Percentiles rank a stretch among this genome's conserved stretches.
Evolutionary conservation across 2,113 vertebrate genomes (phyloP).

Genomic region (Passer domesticus): DNA sequence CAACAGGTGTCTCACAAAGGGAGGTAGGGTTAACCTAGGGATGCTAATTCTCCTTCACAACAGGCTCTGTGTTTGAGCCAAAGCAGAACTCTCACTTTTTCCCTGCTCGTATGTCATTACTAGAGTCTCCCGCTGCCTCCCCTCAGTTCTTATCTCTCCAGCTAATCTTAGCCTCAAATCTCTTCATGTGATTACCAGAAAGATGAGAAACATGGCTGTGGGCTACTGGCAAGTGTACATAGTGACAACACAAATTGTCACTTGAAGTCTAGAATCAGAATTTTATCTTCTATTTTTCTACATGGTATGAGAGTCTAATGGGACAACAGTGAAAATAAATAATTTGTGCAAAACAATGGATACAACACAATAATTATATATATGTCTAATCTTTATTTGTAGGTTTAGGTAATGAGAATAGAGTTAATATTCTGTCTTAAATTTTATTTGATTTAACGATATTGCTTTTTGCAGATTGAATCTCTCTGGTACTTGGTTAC

Average conservation of each 20-base stretch:
- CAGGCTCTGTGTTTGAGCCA: conserved; percentile 13
- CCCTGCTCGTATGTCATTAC: background rate
- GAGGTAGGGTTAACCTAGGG: conserved; percentile 27
- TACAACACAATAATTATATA: background rate
- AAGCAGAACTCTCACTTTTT: conserved; percentile 34
- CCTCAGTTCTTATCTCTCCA: conserved; percentile 6
- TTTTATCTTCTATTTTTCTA: background rate
- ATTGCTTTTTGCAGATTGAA: background rate
- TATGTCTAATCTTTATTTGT: background rate
- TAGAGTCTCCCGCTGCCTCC: conserved; percentile 29
- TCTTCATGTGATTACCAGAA: conserved; percentile 44
- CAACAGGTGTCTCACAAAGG: conserved; percentile 28
- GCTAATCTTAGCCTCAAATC: conserved; percentile 43
- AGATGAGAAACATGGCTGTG: conserved; percentile 19
- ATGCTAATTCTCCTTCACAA: conserved; percentile 55
- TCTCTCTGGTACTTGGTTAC: background rate
- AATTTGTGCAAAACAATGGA: background rate
- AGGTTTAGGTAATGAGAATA: background rate
- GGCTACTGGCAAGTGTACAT: background rate
- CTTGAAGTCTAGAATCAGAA: background rate
- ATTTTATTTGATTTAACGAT: background rate
- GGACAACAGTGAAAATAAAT: background rate
- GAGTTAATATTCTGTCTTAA: background rate
- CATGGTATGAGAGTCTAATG: background rate
- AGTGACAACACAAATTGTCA: background rate